A percentile compares a stretch with the other conserved stretches of the same genome.
These are phyloP conservation scores for Mus spicilegus DNA, from an alignment of 2,113 vertebrate species.

Conservation along the genomic window DNA sequence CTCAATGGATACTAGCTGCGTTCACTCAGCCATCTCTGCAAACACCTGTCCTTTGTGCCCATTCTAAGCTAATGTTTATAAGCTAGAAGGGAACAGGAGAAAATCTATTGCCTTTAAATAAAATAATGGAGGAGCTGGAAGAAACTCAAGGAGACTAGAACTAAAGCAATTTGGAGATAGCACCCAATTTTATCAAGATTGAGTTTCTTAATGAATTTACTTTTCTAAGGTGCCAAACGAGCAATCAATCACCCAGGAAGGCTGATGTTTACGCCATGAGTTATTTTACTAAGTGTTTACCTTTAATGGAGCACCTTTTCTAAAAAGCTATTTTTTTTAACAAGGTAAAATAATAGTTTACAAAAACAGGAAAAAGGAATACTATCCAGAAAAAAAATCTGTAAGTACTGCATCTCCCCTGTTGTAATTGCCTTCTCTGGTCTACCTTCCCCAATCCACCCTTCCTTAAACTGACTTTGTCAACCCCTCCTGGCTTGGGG, in stretches of 20 bases:
- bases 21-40: background rate
- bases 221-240: background rate
- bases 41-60: background rate
- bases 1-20: background rate
- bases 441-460: background rate
- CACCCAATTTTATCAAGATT: background rate
- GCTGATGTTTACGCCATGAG: background rate
- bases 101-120: background rate
- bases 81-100: background rate
- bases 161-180: background rate
- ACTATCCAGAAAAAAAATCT: background rate
- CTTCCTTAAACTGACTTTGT: background rate
- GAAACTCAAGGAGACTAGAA: constrained; percentile 20
- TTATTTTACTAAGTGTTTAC: background rate
- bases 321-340: background rate
- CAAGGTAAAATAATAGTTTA: background rate
- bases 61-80: background rate
- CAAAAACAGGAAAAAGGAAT: background rate
- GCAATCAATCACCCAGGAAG: background rate
- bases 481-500: background rate
- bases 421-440: background rate
- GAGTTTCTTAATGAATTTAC: background rate
- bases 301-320: background rate
- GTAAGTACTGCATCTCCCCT: background rate
- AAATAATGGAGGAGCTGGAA: background rate